Evolutionary conservation across 1,140 invertebrate genomes (phyloP), one percentile per base, ranked within the genome.

Genomic region (Yoshiicerus persimilis): DNA sequence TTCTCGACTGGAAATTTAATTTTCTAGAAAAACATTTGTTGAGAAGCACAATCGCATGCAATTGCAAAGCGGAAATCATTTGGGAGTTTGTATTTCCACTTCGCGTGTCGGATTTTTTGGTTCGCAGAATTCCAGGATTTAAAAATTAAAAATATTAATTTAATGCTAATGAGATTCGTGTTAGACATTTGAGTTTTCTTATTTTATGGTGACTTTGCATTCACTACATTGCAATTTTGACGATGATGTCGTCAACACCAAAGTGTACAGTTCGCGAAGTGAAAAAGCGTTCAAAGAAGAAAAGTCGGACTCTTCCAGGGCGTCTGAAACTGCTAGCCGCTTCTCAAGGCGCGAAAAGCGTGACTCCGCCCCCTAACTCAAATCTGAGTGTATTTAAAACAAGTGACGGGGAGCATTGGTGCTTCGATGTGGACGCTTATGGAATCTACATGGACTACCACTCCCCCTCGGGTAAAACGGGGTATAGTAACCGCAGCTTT

Each of bases 211-310:
- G 30, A 30, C 1, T 30, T 70, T 70, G 30, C 25, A 16, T 20
- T 80, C 23, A 34, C 23, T 32, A 38, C 30, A 32, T 75, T 25
- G 62, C 1, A 64, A 64, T 13, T 70, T n/a, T 70, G 64, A 80
- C n/a, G 16, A 80, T 80, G 75, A 34, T 80, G 75, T 80, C 75
- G 8, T 80, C 75, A 20, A 38, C 83, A 23, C 83, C 38, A 64
- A 90, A 87, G 56, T 88, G 83, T n/a, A 90, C 90, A 23, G 90
- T 90, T 16, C 86, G 90, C 0, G 90, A 90, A 87, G 87, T 90
- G 70, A 90, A 90, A 85, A 89, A 89, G 64, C 88, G 90, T n/a
- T 84, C 86, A 11, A 89, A 89, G 62, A 90, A 90, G 66, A 89
- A 89, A 62, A 90, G 90, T 87, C 62, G 90, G 84, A 90, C 90